Evolutionary conservation across 2,113 vertebrate species (phyloP).

Genomic region (Tyto alba): DNA sequence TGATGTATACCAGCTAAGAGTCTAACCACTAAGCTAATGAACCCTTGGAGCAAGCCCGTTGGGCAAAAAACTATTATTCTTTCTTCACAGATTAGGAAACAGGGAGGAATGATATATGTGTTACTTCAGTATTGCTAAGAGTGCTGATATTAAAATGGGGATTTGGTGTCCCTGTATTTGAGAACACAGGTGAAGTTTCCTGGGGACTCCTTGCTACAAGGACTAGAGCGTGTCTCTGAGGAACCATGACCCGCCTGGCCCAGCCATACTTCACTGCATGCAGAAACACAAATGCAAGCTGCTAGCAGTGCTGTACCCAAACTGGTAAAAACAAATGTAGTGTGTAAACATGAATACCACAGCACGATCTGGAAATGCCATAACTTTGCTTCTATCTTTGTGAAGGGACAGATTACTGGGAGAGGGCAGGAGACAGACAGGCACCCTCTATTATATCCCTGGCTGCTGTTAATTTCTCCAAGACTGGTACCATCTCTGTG

Average conservation of each 20-base stretch:
- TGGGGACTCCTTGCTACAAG: not conserved
- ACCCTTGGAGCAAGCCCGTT: not conserved
- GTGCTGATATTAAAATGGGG: not conserved
- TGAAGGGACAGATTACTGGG: not conserved
- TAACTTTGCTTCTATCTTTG: not conserved
- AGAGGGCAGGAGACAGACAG: not conserved
- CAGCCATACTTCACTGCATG: not conserved
- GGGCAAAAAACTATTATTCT: not conserved
- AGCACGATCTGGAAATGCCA: not conserved
- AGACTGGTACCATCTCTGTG: not conserved
- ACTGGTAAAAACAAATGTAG: not conserved
- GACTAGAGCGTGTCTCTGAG: not conserved
- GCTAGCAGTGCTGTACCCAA: not conserved
- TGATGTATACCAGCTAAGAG: not conserved
- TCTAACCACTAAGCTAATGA: not conserved
- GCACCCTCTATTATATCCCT: not conserved
- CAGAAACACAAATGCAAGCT: not conserved
- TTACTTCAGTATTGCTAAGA: not conserved
- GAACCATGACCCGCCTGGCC: accelerated
- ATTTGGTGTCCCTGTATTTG: not conserved
- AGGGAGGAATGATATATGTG: not conserved
- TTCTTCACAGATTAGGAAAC: not conserved
- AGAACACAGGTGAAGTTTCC: not conserved
- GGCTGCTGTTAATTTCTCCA: not conserved
- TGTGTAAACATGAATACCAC: not conserved